phyloP scores from a whole-genome alignment of 2,888 invertebrate species.

The Carcina quercana region DNA sequence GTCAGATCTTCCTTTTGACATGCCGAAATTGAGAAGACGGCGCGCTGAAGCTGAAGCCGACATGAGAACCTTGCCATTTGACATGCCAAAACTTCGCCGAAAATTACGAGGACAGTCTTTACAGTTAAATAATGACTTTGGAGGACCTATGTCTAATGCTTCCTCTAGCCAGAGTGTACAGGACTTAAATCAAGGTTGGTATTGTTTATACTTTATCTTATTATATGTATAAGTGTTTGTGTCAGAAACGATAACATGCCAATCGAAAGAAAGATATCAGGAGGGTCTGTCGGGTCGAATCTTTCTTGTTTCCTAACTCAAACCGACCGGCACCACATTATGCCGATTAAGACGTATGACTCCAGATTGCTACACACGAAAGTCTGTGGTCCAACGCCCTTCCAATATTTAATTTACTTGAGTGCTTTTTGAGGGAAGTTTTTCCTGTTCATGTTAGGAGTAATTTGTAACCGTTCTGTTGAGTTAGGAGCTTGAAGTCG shows the following conservation, averaged over 20 bases:
- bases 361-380: constrained; percentile 51
- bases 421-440: constrained; percentile 67
- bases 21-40: constrained; percentile 88
- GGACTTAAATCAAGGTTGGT: constrained; percentile 80
- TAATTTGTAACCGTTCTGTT: constrained; percentile 69
- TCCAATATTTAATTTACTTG: constrained; percentile 69
- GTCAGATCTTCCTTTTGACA: constrained; percentile 89
- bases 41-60: constrained; percentile 85
- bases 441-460: constrained; percentile 52
- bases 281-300: constrained; percentile 57
- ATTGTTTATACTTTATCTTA: constrained; percentile 15
- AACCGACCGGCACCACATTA: constrained; percentile 59
- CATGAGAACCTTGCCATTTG: constrained; percentile 88
- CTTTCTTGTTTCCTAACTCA: constrained; percentile 46
- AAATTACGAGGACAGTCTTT: constrained; percentile 78
- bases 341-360: constrained; percentile 70
- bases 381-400: constrained; percentile 47
- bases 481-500: constrained; percentile 51
- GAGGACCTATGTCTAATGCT: constrained; percentile 83
- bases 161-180: constrained; percentile 88
- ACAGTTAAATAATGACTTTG: constrained; percentile 78
- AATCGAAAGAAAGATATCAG: constrained; percentile 36
- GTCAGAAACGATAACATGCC: constrained; percentile 43
- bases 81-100: constrained; percentile 91
- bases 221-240: constrained; percentile 24